A percentile compares a stretch with the other conserved stretches of the same genome.
phyloP scores from a whole-genome alignment of 2,113 vertebrate genomes.

The Zingel zingel region DNA sequence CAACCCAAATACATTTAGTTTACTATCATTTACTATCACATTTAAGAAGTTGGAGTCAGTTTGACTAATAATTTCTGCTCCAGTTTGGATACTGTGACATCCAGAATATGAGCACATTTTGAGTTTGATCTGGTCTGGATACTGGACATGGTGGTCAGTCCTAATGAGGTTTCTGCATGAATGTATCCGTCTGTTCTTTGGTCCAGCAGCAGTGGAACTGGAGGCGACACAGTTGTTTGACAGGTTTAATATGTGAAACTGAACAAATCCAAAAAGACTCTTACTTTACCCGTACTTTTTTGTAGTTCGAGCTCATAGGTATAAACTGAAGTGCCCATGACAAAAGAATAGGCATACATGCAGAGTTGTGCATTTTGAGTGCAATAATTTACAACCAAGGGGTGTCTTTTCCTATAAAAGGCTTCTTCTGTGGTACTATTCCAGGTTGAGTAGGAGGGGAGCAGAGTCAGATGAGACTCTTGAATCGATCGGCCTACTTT shows the following conservation, averaged over 20 bases:
- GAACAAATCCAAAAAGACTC: not conserved
- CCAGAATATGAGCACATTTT: not conserved
- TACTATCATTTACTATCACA: no score
- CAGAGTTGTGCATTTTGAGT: not conserved
- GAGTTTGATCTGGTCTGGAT: not conserved
- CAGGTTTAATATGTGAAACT: not conserved
- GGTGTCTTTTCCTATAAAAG: constrained; percentile 21
- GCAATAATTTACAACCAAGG: not conserved
- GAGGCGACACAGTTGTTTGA: constrained; percentile 4
- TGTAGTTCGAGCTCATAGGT: not conserved
- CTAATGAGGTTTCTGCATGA: not conserved
- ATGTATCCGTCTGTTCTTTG: not conserved
- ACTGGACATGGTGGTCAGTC: not conserved
- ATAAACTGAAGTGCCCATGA: not conserved
- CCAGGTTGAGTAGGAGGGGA: constrained; percentile 48
- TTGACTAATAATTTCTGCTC: not conserved
- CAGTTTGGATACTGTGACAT: not conserved
- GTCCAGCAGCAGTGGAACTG: not conserved
- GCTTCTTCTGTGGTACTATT: constrained; percentile 36
- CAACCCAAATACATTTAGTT: not conserved
- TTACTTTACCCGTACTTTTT: not conserved
- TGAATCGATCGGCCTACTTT: constrained; percentile 56
- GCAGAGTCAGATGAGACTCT: constrained; percentile 51
- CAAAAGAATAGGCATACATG: constrained; percentile 4
- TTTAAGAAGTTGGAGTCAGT: not conserved